Evolutionary conservation across 2,113 vertebrate species (phyloP).

Genomic region (Colinus virginianus): DNA sequence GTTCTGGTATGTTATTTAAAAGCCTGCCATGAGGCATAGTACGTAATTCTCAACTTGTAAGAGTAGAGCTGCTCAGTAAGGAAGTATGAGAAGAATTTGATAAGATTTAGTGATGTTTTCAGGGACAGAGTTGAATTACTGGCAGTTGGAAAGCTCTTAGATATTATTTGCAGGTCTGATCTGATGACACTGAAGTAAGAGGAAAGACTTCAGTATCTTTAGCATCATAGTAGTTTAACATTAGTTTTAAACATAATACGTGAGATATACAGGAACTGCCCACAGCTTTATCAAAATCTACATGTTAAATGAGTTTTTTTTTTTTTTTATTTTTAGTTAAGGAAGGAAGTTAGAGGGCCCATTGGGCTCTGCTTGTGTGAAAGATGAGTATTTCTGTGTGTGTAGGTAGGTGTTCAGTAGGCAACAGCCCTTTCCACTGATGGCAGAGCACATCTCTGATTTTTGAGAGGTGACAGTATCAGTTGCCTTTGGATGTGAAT

Average conservation of each 20-base stretch:
- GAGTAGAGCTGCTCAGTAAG: slow-evolving; percentile 16
- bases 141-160: background rate
- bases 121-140: slow-evolving; percentile 23
- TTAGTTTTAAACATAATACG: background rate
- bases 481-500: background rate
- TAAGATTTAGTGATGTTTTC: slow-evolving; percentile 35
- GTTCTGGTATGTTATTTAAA: slow-evolving; percentile 51
- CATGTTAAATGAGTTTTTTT: background rate
- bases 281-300: background rate
- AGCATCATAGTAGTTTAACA: background rate
- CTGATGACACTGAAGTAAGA: background rate
- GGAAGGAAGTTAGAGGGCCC: background rate
- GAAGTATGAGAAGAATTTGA: slow-evolving; percentile 58
- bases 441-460: background rate
- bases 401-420: background rate
- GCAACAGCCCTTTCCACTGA: background rate
- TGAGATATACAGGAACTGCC: background rate
- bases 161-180: background rate
- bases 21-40: slow-evolving; percentile 55
- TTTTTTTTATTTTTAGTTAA: background rate
- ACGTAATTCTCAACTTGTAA: slow-evolving; percentile 43
- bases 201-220: background rate
- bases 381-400: background rate
- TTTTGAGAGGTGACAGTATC: background rate
- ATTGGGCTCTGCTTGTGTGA: background rate